Conservation (phyloP, 2,888 invertebrate species). For the Acrobasis consociella region DNA sequence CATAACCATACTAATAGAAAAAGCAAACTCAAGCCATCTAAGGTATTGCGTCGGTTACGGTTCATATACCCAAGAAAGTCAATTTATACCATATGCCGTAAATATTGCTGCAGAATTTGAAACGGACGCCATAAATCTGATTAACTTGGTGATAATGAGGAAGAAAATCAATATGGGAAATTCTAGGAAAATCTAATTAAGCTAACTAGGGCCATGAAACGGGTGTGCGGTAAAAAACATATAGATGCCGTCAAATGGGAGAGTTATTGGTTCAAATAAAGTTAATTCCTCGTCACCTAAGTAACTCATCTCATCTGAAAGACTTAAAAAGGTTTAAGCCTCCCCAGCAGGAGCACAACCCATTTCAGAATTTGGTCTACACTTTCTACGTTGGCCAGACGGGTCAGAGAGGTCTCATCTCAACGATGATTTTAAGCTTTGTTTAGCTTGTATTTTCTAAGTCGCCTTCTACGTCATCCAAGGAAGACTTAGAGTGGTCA, state of each 20-base stretch:
- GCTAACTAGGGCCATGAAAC: neutral
- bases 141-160: constrained; percentile 18
- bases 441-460: no score
- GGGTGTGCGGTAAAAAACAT: neutral
- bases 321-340: no score
- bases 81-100: constrained; percentile 9
- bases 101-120: constrained; percentile 7
- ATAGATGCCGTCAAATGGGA: neutral
- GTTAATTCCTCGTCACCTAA: no score
- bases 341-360: no score
- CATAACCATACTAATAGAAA: constrained; percentile 10
- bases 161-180: constrained; percentile 9
- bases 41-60: neutral
- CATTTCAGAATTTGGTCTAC: no score
- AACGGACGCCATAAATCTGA: neutral
- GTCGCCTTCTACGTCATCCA: no score
- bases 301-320: no score
- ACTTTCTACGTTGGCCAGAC: no score
- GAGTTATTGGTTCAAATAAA: no score
- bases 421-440: no score
- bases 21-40: constrained; percentile 10
- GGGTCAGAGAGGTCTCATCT: no score
- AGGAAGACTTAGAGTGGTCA: no score
- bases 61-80: constrained; percentile 13
- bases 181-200: constrained; percentile 16